Evolutionary conservation across 1,140 invertebrate species (phyloP).

Genomic region (Leptonema lineaticorne): DNA sequence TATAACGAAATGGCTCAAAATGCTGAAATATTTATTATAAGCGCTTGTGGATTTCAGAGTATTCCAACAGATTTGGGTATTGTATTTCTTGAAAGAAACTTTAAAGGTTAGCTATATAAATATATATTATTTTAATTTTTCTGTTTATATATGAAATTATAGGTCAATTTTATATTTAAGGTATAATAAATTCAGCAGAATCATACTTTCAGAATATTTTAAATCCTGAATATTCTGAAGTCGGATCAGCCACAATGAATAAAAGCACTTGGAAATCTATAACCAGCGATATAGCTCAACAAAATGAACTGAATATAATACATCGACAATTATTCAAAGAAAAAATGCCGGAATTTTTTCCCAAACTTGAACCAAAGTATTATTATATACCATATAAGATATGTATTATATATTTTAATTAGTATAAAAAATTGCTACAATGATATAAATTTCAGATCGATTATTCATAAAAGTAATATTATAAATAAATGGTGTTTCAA

Average conservation of each 20-base stretch:
- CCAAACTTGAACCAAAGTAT: constrained; percentile 31
- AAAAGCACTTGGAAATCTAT: constrained; percentile 39
- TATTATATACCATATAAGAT: neutral
- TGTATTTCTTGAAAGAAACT: constrained; percentile 71
- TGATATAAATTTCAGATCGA: constrained; percentile 28
- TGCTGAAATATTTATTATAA: constrained; percentile 78
- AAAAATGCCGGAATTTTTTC: constrained; percentile 16
- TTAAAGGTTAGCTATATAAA: no score
- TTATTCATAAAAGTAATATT: constrained; percentile 32
- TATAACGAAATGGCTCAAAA: constrained; percentile 78
- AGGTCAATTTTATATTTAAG: constrained; percentile 50
- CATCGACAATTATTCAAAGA: constrained; percentile 27
- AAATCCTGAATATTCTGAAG: constrained; percentile 32
- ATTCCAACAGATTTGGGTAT: constrained; percentile 87
- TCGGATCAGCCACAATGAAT: constrained; percentile 28
- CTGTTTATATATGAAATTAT: neutral
- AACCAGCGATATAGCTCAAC: constrained; percentile 31
- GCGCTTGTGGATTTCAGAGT: constrained; percentile 88
- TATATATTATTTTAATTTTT: constrained; percentile 46
- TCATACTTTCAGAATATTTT: constrained; percentile 56
- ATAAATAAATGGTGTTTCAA: constrained; percentile 32
- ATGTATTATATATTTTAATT: no score
- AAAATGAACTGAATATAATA: constrained; percentile 22
- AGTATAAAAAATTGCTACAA: neutral
- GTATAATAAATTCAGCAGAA: constrained; percentile 75